Base-by-base conservation (phyloP, 2,113 vertebrate species). In the Melozone crissalis region DNA sequence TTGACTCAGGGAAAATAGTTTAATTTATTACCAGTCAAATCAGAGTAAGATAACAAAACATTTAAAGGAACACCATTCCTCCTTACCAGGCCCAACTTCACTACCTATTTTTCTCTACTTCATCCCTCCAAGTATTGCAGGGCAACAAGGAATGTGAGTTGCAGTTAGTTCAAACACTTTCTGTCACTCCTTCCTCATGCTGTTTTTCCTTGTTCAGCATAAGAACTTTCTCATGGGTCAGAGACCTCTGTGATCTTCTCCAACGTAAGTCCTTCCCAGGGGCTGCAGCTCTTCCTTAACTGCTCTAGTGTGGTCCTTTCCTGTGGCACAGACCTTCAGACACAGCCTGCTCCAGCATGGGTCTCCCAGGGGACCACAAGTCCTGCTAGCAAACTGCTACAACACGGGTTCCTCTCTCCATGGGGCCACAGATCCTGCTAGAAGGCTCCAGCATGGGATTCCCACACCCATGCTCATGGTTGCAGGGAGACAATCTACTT, bases 121-220 rank as follows among this genome's bases (percentile, higher is more conserved):
- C 15, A 20, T 31, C 3, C 6, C 5, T 4, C 1, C 0, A 0
- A 72, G 37, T 3, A 21, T 6, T 6, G 3, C 19, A 65, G 4
- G 8, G 7, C 20, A 21, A 39, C 4, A 4, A 8, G 8, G 12
- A 91, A 69, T 24, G 9, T 4, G 2, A 30, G 9, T 0, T 66
- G 17, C 10, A 13, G 21, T 49, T 35, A 58, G 4, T 28, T 6
- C 24, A n/a, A 33, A 37, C 4, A 11, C 20, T 10, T 72, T 63
- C 33, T 47, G 33, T 9, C 7, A 6, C 30, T 90, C 33, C 22
- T 30, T 57, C 23, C 15, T 87, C 49, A 59, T 2, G 4, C 10
- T 74, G 26, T 41, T 41, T n/a, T 73, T 49, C 49, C 39, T 14
- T 33, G 15, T 5, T 20, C 28, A 68, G 28, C 0, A 0, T 12